Conservation (phyloP, 2,888 invertebrate genomes). For the Cryptophagus acutangulus region DNA sequence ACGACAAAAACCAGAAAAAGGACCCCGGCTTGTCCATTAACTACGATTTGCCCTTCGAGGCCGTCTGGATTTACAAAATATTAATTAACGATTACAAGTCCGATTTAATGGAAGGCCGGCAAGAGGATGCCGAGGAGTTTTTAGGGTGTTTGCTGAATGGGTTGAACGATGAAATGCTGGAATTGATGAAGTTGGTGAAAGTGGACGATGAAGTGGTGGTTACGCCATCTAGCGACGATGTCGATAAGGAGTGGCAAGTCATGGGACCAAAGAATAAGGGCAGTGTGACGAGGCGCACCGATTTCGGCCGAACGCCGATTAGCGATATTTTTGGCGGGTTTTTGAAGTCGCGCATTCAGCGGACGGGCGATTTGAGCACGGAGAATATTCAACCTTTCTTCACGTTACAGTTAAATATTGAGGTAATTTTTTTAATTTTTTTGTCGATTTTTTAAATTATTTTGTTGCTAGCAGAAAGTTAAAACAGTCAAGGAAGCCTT, state of each 20-base stretch:
- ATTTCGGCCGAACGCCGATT: slow-evolving; percentile 78
- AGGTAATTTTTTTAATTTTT: slow-evolving; percentile 53
- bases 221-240: slow-evolving; percentile 40
- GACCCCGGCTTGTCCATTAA: slow-evolving; percentile 51
- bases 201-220: slow-evolving; percentile 5
- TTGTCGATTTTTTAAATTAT: not conserved
- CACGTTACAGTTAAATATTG: slow-evolving; percentile 89
- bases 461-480: slow-evolving; percentile 59
- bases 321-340: slow-evolving; percentile 93
- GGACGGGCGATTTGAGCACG: slow-evolving; percentile 70
- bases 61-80: slow-evolving; percentile 80
- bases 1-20: slow-evolving; percentile 47
- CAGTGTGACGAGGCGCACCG: slow-evolving; percentile 79
- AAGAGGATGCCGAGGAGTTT: slow-evolving; percentile 98
- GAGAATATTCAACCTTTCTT: slow-evolving; percentile 95
- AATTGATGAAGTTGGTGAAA: slow-evolving; percentile 53
- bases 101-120: slow-evolving; percentile 79
- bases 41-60: slow-evolving; percentile 81
- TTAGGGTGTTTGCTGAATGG: slow-evolving; percentile 88
- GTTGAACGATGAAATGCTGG: slow-evolving; percentile 94
- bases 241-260: slow-evolving; percentile 64
- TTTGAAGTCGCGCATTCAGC: slow-evolving; percentile 75
- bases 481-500: slow-evolving; percentile 81
- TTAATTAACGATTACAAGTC: slow-evolving; percentile 70
- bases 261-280: slow-evolving; percentile 87